These are phyloP conservation scores for Pedionomus torquatus DNA, from an alignment of 2,113 vertebrate genomes.

Conservation along the genomic window DNA sequence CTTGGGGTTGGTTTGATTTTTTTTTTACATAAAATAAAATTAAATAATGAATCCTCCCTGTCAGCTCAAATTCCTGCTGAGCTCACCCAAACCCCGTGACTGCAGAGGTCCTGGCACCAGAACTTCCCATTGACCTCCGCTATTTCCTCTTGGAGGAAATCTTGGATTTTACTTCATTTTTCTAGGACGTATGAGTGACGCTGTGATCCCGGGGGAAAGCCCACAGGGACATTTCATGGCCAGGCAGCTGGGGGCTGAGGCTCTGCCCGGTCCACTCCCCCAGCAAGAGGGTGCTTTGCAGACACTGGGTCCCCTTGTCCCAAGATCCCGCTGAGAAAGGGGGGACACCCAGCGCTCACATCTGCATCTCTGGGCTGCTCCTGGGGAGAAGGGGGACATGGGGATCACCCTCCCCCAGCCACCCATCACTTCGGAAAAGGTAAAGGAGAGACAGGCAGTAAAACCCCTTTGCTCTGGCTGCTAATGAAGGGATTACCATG, in stretches of 20 bases:
- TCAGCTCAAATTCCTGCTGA: background rate
- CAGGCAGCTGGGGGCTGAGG: background rate
- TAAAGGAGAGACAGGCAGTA: background rate
- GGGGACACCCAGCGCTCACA: fast-evolving
- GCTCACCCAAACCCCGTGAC: background rate
- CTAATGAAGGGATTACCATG: slow-evolving; percentile 45
- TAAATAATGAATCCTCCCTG: background rate
- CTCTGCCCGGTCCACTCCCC: background rate
- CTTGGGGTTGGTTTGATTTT: background rate
- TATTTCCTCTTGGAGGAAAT: slow-evolving; percentile 22
- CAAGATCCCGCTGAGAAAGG: fast-evolving
- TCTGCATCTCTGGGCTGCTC: background rate
- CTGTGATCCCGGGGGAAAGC: background rate
- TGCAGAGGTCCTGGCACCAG: background rate
- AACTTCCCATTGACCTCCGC: background rate
- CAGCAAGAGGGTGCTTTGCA: background rate
- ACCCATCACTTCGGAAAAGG: background rate
- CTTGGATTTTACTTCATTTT: background rate
- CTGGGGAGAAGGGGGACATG: background rate
- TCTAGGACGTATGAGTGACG: background rate
- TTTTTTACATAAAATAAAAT: background rate
- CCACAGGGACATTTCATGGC: background rate
- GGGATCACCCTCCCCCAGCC: background rate
- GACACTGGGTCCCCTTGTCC: fast-evolving
- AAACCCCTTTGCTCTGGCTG: slow-evolving; percentile 41